These are phyloP conservation scores for Saturnia pavonia DNA, from an alignment of 2,888 invertebrate species.

Conservation along the genomic window DNA sequence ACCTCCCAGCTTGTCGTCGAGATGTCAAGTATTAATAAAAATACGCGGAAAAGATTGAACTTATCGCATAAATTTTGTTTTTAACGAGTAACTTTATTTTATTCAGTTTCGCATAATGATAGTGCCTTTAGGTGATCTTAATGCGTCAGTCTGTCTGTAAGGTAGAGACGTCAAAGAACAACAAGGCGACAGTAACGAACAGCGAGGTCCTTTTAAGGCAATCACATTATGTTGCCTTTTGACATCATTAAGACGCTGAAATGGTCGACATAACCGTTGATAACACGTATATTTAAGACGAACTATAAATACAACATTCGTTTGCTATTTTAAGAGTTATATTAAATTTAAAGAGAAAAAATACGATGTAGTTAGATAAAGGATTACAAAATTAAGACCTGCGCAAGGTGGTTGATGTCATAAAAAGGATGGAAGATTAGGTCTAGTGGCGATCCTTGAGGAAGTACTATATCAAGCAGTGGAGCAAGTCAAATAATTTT, in stretches of 20 bases:
- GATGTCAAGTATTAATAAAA: constrained; percentile 32
- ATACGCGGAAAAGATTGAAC: constrained; percentile 39
- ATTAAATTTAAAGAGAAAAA: not conserved
- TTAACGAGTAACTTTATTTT: constrained; percentile 51
- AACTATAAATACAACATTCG: constrained; percentile 22
- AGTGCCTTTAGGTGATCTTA: constrained; percentile 41
- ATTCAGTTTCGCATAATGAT: constrained; percentile 53
- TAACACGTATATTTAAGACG: constrained; percentile 36
- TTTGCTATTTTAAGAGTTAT: not conserved
- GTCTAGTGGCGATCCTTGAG: not conserved
- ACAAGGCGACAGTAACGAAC: constrained; percentile 74
- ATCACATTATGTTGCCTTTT: constrained; percentile 73
- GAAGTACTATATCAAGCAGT: not conserved
- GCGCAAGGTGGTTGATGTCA: not conserved
- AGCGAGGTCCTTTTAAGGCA: constrained; percentile 64
- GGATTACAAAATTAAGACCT: not conserved
- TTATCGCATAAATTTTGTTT: constrained; percentile 40
- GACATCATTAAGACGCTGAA: constrained; percentile 72
- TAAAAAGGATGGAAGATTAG: not conserved
- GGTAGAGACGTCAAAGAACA: constrained; percentile 67
- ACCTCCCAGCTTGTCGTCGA: not conserved
- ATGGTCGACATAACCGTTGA: constrained; percentile 46
- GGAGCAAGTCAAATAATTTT: too few relatives aligned
- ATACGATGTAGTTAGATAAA: not conserved
- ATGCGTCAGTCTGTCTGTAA: constrained; percentile 48